A percentile compares a stretch with the other conserved stretches of the same genome.
phyloP scores from a whole-genome alignment of 2,888 invertebrate genomes.

The Lepidocyrtoides sp. region DNA sequence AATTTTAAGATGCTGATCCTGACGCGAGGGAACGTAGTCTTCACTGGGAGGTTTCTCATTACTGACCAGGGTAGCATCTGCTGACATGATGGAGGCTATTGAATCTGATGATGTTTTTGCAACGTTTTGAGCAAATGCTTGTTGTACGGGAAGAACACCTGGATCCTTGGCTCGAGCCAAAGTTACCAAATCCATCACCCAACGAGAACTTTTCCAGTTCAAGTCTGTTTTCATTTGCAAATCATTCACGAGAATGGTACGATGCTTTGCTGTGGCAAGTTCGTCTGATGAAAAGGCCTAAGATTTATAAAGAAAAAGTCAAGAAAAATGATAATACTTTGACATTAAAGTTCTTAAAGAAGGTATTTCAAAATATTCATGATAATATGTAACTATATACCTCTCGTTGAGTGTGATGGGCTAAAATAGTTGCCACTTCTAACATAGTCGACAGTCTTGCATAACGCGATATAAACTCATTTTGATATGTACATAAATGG shows the following conservation, averaged over 20 bases:
- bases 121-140: conserved; percentile 76
- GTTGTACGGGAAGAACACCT: conserved; percentile 86
- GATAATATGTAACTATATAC: conserved; percentile 86
- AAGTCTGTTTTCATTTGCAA: conserved; percentile 94
- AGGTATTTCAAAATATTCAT: no score
- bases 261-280: conserved; percentile 94
- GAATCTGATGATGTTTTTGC: conserved; percentile 79
- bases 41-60: conserved; percentile 71
- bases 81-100: conserved; percentile 78
- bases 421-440: conserved; percentile 96
- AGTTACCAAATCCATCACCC: conserved; percentile 98
- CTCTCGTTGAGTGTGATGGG: conserved; percentile 97
- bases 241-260: conserved; percentile 93
- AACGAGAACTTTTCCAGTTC: conserved; percentile 97
- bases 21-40: conserved; percentile 83
- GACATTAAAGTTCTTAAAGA: no score
- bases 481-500: conserved; percentile 97
- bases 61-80: conserved; percentile 74
- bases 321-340: no score
- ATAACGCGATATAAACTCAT: conserved; percentile 95
- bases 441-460: conserved; percentile 97
- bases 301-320: no score
- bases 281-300: conserved; percentile 97
- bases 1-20: conserved; percentile 87
- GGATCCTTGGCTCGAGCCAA: conserved; percentile 94